These are phyloP conservation scores for Scaptomyza hsui DNA, from an alignment of 1,140 invertebrate genomes.

Conservation along the genomic window DNA sequence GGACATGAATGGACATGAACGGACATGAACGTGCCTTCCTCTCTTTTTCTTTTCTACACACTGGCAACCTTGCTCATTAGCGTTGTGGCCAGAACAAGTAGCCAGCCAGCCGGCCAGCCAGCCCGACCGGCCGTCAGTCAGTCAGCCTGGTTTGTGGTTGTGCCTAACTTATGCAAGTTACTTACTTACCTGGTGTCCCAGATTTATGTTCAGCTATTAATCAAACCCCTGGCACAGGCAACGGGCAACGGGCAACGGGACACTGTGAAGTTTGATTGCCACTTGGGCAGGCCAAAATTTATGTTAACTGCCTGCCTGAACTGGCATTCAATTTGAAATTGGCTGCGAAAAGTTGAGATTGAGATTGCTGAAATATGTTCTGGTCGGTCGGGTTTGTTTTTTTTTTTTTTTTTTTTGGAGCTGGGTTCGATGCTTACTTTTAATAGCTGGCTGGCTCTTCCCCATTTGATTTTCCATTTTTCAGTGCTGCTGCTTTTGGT, in stretches of 20 bases:
- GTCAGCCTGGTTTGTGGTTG: not conserved
- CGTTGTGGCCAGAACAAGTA: conserved; percentile 44
- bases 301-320: conserved; percentile 38
- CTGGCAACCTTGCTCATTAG: conserved; percentile 40
- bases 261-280: conserved; percentile 36
- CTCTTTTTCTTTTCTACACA: no score
- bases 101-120: conserved; percentile 16
- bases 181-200: conserved; percentile 41
- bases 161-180: conserved; percentile 46
- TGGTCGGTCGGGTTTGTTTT: not conserved
- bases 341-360: conserved; percentile 45
- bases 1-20: conserved; percentile 3
- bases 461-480: conserved; percentile 42
- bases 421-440: not conserved
- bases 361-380: conserved; percentile 36
- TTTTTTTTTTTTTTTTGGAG: no score
- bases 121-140: no score
- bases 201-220: conserved; percentile 49
- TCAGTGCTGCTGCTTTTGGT: conserved; percentile 20
- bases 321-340: conserved; percentile 49
- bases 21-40: not conserved
- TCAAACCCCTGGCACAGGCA: conserved; percentile 28
- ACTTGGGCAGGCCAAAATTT: conserved; percentile 27
- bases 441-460: not conserved
- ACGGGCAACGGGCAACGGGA: no score